Evolutionary conservation across 2,888 invertebrate species (phyloP), one percentile per base, ranked within the genome.

Genomic region (Leptinotarsa rubiginosa): DNA sequence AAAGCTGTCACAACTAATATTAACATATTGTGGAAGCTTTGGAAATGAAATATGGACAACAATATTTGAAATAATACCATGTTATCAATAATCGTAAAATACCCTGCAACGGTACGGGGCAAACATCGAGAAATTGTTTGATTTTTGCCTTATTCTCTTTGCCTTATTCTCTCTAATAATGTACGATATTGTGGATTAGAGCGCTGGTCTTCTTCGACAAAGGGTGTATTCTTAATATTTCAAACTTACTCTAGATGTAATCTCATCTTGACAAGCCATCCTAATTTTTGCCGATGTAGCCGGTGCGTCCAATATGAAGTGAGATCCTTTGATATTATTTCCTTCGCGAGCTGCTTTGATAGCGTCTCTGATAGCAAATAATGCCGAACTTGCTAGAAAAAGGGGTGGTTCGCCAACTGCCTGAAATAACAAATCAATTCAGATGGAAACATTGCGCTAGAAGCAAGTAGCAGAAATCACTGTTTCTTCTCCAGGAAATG

Each of bases 351-450:
- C 96, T 0, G 95, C 92, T 80, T 90, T 89, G 70, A 98, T 93
- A 0, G 98, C 98, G 83, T 94, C 93, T 85, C 94, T 95, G 77
- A 97, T 96, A 0, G 98, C 98, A 85, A 96, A 97, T 87, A 95
- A 95, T 0, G 92, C 93, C 0, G 97, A 93, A n/a, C 93, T 91
- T 0, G 97, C 96, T 78, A 98, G 89, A 85, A 98, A 97, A 5
- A 98, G 87, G 0, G 98, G 98, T 0, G 98, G 98, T 86, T 99
- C 98, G 0, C 98, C 98, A 52, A 98, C 94, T 76, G 97, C 98
- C 96, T 97, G 83, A 7, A 72, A 75, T 10, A 56, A 47, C 10
- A 41, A 47, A 22, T 31, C 25, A 22, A 41, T 41, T 41, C 10
- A 41, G 2, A 41, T 41, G 41, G 3, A 41, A 41, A 41, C 12